Evolutionary conservation across 2,797 vertebrate species (phyloP).

Genomic region (Scleropages formosus): DNA sequence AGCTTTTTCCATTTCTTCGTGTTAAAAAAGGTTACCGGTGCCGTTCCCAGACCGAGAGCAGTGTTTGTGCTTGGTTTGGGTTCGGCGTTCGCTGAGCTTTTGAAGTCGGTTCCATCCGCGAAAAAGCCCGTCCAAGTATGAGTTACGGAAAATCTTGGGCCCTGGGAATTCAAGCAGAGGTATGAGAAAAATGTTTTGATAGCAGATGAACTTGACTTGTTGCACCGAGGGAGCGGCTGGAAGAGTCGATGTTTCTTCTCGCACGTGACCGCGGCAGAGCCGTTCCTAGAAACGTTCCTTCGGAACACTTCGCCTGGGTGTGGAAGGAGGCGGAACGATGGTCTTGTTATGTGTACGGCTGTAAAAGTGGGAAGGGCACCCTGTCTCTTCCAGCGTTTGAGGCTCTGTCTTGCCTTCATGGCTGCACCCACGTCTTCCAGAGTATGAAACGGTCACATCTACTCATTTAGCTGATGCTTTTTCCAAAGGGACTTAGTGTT

Average conservation of each 20-base stretch:
- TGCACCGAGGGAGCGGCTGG: background rate
- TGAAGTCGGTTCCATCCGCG: background rate
- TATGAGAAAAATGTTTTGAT: conserved; percentile 6
- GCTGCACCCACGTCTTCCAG: too few species aligned
- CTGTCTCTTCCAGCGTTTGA: background rate
- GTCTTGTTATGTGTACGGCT: conserved; percentile 37
- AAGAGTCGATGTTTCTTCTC: background rate
- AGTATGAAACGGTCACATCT: too few species aligned
- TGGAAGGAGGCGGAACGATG: conserved; percentile 11
- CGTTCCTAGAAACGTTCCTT: background rate
- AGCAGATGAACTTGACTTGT: background rate
- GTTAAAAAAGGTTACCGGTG: background rate
- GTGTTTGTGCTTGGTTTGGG: conserved; percentile 14
- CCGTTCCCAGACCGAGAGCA: background rate
- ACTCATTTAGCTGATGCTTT: too few species aligned
- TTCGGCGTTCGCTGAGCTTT: background rate
- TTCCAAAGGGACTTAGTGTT: too few species aligned
- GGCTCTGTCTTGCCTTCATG: too few species aligned
- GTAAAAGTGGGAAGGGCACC: background rate
- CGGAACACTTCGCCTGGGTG: background rate
- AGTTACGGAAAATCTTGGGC: background rate
- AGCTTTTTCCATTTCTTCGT: background rate
- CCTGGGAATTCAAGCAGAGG: conserved; percentile 5
- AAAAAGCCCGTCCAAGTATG: background rate
- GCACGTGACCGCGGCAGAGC: background rate